Conservation (phyloP, 2,888 invertebrate genomes). For the Napeogenes inachia region DNA sequence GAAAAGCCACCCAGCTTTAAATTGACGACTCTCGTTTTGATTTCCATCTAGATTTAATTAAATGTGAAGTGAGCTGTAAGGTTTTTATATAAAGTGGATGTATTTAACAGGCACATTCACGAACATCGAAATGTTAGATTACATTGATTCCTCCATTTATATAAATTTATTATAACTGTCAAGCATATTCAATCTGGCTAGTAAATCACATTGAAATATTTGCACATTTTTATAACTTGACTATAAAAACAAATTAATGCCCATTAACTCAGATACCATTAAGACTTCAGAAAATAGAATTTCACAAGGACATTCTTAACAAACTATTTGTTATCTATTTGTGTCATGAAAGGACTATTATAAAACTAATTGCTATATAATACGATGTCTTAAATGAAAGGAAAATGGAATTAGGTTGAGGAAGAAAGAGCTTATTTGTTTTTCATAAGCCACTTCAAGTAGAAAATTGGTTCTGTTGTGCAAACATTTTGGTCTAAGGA, state of each 20-base stretch:
- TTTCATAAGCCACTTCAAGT: constrained; percentile 23
- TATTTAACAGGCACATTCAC: no score
- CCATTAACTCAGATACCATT: not conserved
- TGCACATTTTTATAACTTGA: not conserved
- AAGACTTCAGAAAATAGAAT: constrained; percentile 3
- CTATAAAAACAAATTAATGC: not conserved
- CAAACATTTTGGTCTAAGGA: constrained; percentile 22
- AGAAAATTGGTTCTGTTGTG: constrained; percentile 22
- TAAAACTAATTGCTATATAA: constrained; percentile 7
- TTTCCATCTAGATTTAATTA: not conserved
- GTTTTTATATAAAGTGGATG: no score
- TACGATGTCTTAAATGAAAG: constrained; percentile 15
- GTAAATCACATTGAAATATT: no score
- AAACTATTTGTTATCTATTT: constrained; percentile 7
- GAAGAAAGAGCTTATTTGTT: constrained; percentile 20
- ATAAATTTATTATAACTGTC: no score
- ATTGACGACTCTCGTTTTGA: constrained; percentile 3
- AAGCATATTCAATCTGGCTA: no score
- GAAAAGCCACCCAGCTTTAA: constrained; percentile 1
- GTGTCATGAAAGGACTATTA: constrained; percentile 11
- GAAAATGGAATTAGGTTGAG: constrained; percentile 3
- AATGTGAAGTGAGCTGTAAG: not conserved
- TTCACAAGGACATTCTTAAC: constrained; percentile 4
- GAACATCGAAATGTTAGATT: no score
- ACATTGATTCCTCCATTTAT: no score